Conservation (phyloP, 2,113 vertebrate genomes). For the Erpornis zantholeuca region DNA sequence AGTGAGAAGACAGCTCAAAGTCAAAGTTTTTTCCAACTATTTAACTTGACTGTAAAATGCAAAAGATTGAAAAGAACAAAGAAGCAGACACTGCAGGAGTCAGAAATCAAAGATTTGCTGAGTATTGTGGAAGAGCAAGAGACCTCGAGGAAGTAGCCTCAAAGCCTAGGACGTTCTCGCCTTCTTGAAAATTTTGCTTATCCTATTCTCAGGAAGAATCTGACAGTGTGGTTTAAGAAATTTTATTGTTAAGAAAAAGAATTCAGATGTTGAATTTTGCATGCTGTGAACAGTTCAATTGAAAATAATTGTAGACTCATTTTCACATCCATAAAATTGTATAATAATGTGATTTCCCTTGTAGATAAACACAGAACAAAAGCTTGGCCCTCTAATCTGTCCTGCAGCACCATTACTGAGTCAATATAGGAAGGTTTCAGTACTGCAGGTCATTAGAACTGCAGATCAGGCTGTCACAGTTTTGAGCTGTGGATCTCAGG, state of each 20-base stretch:
- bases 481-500: neutral
- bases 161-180: neutral
- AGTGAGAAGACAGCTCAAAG: neutral
- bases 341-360: neutral
- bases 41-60: neutral
- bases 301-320: neutral
- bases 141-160: neutral
- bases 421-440: neutral
- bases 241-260: neutral
- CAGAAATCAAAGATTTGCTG: conserved; percentile 17
- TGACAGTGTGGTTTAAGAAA: neutral
- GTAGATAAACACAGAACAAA: neutral
- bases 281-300: neutral
- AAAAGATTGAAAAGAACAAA: neutral
- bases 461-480: neutral
- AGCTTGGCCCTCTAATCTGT: neutral
- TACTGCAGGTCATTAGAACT: neutral
- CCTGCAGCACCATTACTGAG: neutral
- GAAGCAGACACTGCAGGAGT: neutral
- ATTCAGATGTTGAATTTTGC: neutral
- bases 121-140: neutral
- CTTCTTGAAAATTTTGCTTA: neutral
- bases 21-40: neutral
- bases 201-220: neutral
- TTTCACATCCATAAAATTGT: neutral